These are phyloP conservation scores for Oreotrochilus melanogaster DNA, from an alignment of 2,113 vertebrate genomes.

Conservation along the genomic window DNA sequence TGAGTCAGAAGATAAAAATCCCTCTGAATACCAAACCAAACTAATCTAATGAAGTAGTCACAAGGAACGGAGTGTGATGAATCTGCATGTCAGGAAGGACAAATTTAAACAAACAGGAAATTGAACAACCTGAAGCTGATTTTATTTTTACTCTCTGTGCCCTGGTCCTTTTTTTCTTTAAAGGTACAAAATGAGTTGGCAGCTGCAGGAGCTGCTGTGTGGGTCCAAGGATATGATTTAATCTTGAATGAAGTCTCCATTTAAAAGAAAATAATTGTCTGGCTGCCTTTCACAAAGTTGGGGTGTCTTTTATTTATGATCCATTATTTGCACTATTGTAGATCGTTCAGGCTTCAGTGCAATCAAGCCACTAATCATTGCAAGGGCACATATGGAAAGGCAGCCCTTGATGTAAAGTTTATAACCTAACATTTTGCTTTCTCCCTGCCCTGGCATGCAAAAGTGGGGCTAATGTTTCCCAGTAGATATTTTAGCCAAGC, in stretches of 20 bases:
- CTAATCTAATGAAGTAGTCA: slow-evolving; percentile 82
- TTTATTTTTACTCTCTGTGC: slow-evolving; percentile 46
- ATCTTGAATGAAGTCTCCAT: not conserved
- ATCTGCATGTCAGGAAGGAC: slow-evolving; percentile 66
- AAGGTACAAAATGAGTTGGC: slow-evolving; percentile 19
- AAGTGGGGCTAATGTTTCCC: not conserved
- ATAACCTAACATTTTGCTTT: not conserved
- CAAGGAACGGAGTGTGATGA: slow-evolving; percentile 70
- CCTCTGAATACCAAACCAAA: slow-evolving; percentile 77
- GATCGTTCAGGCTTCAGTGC: not conserved
- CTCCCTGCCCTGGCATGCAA: not conserved
- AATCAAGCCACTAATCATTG: not conserved
- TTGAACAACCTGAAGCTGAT: slow-evolving; percentile 73
- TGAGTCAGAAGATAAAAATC: slow-evolving; percentile 87
- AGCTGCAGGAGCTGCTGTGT: not conserved
- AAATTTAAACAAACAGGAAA: slow-evolving; percentile 82
- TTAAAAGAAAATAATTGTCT: slow-evolving; percentile 31
- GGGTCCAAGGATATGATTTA: not conserved
- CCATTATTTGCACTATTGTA: not conserved
- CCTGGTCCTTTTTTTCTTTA: not conserved
- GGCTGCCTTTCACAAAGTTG: not conserved
- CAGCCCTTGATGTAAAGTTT: not conserved
- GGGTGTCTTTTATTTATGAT: not conserved
- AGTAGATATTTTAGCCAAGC: not conserved
- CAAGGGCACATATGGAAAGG: not conserved